Evolutionary conservation across 2,113 vertebrate genomes (phyloP).

Genomic region (Heterocephalus glaber): DNA sequence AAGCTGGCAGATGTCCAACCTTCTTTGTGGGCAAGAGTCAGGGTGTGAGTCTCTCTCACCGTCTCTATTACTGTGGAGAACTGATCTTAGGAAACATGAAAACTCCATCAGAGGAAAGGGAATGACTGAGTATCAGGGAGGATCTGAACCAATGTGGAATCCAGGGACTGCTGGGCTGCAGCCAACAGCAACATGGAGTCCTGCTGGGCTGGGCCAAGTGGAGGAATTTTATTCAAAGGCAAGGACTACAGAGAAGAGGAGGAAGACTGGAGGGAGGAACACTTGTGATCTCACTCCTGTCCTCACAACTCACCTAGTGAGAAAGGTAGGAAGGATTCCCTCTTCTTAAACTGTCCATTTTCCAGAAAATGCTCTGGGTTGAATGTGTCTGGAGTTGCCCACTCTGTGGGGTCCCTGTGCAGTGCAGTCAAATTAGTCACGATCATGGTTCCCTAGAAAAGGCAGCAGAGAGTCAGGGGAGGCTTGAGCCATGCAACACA

Average conservation of each 20-base stretch:
- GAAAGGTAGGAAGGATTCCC: constrained; percentile 92
- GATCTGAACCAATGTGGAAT: not conserved
- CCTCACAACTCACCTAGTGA: constrained; percentile 87
- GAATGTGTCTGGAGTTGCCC: constrained; percentile 89
- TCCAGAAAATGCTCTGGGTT: constrained; percentile 93
- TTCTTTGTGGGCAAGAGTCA: not conserved
- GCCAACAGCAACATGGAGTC: not conserved
- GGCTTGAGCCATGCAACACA: not conserved
- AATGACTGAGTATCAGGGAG: not conserved
- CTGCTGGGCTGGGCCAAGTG: not conserved
- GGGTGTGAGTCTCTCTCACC: not conserved
- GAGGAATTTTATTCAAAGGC: accelerated
- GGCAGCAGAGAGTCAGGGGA: not conserved
- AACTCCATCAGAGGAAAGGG: not conserved
- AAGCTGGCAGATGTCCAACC: not conserved
- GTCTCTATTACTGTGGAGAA: not conserved
- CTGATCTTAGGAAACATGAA: not conserved
- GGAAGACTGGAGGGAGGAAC: not conserved
- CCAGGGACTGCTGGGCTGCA: accelerated
- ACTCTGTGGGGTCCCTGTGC: constrained; percentile 89
- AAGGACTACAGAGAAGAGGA: not conserved
- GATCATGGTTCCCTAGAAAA: constrained; percentile 86
- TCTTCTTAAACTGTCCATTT: constrained; percentile 88
- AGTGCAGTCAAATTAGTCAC: constrained; percentile 87
- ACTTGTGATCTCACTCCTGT: not conserved